Base-by-base conservation (phyloP, 2,888 invertebrate genomes). In the Sussaba pulchella region DNA sequence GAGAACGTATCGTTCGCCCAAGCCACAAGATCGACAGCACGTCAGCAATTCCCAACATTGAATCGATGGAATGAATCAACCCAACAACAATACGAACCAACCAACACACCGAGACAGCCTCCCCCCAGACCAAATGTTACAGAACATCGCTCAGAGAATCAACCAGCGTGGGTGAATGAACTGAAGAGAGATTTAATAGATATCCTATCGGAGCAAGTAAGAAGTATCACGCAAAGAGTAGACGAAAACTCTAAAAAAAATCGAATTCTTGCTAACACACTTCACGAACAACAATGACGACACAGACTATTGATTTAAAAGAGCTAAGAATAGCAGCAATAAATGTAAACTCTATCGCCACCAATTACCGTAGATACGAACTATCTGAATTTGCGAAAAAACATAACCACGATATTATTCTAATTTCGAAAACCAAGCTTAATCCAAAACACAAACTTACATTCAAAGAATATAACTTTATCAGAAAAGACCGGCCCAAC, bases 261-360 rank as follows among this genome's bases (percentile, higher is more conserved):
- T 75, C 0, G 61, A 69, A 0, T 31, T 43, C 0, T 41, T 69
- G 0, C 8, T 69, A n/a, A 6, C 0, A 12, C 59, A 0, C 8
- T 67, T 47, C 31, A 50, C 3, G 19, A 9, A 43, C 2, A 45
- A 5, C 4, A 12, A 12, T 41, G 41, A 21, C 5, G 19, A 12
- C 5, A 39, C 36, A 19, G 19, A 1, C 5, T 10, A 8, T 8
- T 17, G 2, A 19, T 19, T 0, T 21, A 50, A 8, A 10, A 50
- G 21, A 50, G 21, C 67, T 0, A 78, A 64, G 2, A 66, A 73
- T 1, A 75, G n/a, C n/a, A n/a, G n/a, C n/a, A n/a, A n/a, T n/a
- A n/a, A n/a, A n/a, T n/a, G n/a, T n/a, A n/a, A n/a, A 75, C 8
- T 79, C 75, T 2, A 19, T 79, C 6, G 59, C 76, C 0, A 19